These are phyloP conservation scores for Alloscopus bannaensis DNA, from an alignment of 2,888 invertebrate genomes.

Conservation along the genomic window DNA sequence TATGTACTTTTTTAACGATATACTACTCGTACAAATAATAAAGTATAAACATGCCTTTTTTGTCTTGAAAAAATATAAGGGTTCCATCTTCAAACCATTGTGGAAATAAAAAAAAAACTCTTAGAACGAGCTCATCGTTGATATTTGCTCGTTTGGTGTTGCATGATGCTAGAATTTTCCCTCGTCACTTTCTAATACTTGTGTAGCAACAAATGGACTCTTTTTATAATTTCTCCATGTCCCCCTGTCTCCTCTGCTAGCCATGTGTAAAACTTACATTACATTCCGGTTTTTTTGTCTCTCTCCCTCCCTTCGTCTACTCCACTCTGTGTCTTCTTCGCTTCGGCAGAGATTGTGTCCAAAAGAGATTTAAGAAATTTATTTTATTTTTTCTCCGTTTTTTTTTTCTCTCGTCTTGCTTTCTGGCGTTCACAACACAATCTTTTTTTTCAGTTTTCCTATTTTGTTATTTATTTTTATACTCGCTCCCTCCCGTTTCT, in stretches of 20 bases:
- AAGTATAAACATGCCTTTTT: too few species aligned
- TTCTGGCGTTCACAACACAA: conserved; percentile 24
- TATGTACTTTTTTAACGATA: too few species aligned
- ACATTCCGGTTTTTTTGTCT: conserved; percentile 5
- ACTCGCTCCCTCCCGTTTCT: conserved; percentile 65
- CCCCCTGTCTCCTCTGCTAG: conserved; percentile 25
- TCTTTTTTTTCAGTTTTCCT: conserved; percentile 48
- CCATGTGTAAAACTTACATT: conserved; percentile 31
- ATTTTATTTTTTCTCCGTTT: too few species aligned
- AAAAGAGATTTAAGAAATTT: conserved; percentile 72
- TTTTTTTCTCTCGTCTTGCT: too few species aligned
- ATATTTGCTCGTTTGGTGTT: neutral
- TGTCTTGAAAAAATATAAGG: too few species aligned
- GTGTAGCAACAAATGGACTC: conserved; percentile 19
- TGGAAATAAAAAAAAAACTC: too few species aligned
- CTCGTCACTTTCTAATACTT: neutral
- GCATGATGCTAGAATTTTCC: neutral
- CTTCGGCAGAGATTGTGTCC: conserved; percentile 65
- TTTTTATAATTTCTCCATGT: conserved; percentile 32
- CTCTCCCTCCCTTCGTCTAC: conserved; percentile 9
- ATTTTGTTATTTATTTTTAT: conserved; percentile 71
- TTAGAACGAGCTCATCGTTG: too few species aligned
- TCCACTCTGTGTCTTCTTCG: conserved; percentile 30
- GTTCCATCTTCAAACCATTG: too few species aligned
- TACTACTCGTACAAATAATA: too few species aligned